phyloP scores from a whole-genome alignment of 2,113 vertebrate species.

The Carassius carassius region DNA sequence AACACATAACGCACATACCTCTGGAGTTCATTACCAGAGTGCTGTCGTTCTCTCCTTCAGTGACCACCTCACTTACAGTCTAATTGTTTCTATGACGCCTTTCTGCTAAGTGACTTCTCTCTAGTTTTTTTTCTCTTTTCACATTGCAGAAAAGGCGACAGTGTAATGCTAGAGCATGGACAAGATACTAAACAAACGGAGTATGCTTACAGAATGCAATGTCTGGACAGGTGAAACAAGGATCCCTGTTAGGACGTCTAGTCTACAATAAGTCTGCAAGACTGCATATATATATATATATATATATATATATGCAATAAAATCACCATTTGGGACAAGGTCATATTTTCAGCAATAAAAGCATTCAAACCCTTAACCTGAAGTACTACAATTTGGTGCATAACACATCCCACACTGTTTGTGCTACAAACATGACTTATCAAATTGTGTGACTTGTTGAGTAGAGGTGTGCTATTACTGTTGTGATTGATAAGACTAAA shows the following conservation, averaged over 20 bases:
- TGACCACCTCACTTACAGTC: not conserved
- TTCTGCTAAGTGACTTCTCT: not conserved
- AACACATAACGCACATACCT: not conserved
- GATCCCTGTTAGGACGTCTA: not conserved
- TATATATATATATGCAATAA: not conserved
- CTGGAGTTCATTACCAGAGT: slow-evolving; percentile 14
- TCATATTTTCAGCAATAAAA: not conserved
- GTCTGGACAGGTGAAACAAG: not conserved
- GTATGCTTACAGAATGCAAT: not conserved
- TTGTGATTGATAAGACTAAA: not conserved
- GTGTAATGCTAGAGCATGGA: not conserved
- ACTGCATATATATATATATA: not conserved
- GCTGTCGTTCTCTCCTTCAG: not conserved
- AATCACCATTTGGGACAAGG: not conserved
- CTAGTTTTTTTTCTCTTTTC: not conserved
- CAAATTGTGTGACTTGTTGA: too few relatives aligned
- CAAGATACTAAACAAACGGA: not conserved
- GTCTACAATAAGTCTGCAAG: not conserved
- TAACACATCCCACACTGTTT: not conserved
- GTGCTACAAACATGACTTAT: not conserved
- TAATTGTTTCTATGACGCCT: not conserved
- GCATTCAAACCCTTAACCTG: not conserved
- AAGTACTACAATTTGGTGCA: not conserved
- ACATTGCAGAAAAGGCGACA: not conserved
- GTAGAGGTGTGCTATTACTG: too few relatives aligned